These are phyloP conservation scores for Drosophila atripex DNA, from an alignment of 2,888 invertebrate species.

Conservation along the genomic window DNA sequence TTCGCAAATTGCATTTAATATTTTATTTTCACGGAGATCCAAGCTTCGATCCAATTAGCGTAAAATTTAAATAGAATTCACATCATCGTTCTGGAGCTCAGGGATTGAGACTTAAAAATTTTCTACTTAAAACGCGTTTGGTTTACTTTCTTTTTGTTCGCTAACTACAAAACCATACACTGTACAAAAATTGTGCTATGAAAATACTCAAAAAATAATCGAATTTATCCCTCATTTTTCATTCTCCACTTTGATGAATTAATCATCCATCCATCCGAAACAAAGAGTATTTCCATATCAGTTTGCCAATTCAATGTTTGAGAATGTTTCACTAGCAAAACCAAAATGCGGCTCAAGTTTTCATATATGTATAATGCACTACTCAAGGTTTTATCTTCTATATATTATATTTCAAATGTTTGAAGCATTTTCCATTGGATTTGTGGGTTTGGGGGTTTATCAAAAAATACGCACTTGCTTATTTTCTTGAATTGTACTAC, in stretches of 20 bases:
- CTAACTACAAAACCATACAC: slow-evolving; percentile 71
- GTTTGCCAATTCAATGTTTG: slow-evolving; percentile 23
- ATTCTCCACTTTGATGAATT: not conserved
- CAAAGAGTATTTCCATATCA: slow-evolving; percentile 30
- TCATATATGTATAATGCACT: slow-evolving; percentile 46
- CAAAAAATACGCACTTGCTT: slow-evolving; percentile 63
- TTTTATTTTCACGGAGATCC: slow-evolving; percentile 22
- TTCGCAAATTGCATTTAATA: slow-evolving; percentile 14
- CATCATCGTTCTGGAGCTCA: slow-evolving; percentile 15
- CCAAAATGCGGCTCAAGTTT: slow-evolving; percentile 57
- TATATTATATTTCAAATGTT: slow-evolving; percentile 47
- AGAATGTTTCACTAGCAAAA: slow-evolving; percentile 27
- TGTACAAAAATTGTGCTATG: slow-evolving; percentile 82
- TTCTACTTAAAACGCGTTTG: slow-evolving; percentile 72
- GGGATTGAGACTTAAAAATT: slow-evolving; percentile 62
- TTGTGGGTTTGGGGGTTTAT: slow-evolving; percentile 11
- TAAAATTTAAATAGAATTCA: slow-evolving; percentile 51
- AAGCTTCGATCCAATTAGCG: slow-evolving; percentile 62
- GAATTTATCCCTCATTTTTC: slow-evolving; percentile 42
- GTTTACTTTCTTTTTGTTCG: slow-evolving; percentile 45
- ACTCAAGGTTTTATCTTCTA: slow-evolving; percentile 51
- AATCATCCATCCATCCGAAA: slow-evolving; percentile 20
- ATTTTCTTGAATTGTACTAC: slow-evolving; percentile 73
- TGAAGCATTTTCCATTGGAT: slow-evolving; percentile 42
- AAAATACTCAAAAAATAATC: slow-evolving; percentile 81